phyloP scores from a whole-genome alignment of 2,113 vertebrate genomes.

The Crotalus viridis region DNA sequence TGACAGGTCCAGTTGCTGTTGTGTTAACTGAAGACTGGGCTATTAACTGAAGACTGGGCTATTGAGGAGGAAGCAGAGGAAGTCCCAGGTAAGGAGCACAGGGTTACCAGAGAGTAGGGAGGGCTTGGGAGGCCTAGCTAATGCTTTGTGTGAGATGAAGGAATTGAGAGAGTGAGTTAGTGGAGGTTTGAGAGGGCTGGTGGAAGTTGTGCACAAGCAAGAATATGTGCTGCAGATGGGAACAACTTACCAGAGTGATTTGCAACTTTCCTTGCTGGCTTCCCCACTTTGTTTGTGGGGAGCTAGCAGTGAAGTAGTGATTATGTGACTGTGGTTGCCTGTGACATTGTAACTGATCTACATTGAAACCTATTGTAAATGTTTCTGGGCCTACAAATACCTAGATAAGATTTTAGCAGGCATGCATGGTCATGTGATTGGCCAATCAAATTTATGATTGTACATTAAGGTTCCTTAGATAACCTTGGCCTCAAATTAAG shows the following conservation, averaged over 20 bases:
- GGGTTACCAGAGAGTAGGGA: neutral
- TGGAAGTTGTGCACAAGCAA: neutral
- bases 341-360: neutral
- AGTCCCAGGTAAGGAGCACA: neutral
- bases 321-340: neutral
- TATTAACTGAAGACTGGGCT: neutral
- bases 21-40: neutral
- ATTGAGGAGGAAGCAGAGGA: neutral
- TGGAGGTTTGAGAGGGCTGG: neutral
- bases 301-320: neutral
- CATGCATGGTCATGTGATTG: neutral
- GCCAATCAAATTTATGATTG: neutral
- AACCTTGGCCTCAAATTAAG: neutral
- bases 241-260: neutral
- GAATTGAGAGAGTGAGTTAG: neutral
- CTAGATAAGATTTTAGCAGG: neutral
- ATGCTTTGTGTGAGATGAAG: neutral
- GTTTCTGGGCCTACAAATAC: neutral
- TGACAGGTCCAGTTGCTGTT: neutral
- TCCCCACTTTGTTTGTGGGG: neutral
- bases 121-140: neutral
- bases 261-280: neutral
- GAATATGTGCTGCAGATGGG: neutral
- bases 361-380: neutral
- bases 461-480: neutral